Evolutionary conservation across 37 sponge, comb jelly and placozoan genomes (phyloP).

Genomic region (Halichondria panicea): DNA sequence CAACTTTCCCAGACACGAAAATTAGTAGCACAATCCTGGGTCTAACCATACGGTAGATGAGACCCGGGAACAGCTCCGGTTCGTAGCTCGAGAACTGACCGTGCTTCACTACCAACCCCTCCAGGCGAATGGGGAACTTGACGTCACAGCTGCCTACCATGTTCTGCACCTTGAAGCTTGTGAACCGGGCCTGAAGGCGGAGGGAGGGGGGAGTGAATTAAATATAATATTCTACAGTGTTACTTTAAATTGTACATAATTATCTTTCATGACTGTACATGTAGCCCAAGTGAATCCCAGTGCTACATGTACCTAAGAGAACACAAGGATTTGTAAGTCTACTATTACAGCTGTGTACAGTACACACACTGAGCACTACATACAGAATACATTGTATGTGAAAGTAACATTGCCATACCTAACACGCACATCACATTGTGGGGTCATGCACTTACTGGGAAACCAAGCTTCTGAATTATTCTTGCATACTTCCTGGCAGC

Average conservation of each 20-base stretch:
- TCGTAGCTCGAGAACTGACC: conserved; percentile 98
- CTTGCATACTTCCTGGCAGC: conserved; percentile 99
- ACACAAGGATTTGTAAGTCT: neutral
- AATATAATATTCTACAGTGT: neutral
- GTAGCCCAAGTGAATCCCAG: too few relatives aligned
- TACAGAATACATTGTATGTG: neutral
- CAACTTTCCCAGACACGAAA: conserved; percentile 99
- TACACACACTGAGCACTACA: neutral
- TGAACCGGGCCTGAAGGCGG: conserved; percentile 83
- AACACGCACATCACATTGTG: neutral
- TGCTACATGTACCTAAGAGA: neutral
- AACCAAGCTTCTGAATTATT: conserved; percentile 98
- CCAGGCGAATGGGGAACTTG: conserved; percentile 95
- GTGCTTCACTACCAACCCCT: conserved; percentile 91
- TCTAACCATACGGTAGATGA: conserved; percentile 96
- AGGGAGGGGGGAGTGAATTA: neutral
- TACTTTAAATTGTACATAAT: neutral
- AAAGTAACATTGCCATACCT: neutral
- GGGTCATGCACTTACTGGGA: conserved; percentile 79
- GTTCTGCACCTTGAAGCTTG: conserved; percentile 97
- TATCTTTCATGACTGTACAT: neutral
- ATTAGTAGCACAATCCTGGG: conserved; percentile 96
- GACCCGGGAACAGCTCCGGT: conserved; percentile 98
- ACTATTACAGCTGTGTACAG: neutral
- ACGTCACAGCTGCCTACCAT: conserved; percentile 99